Conservation (phyloP, 2,797 vertebrate genomes). For the Cyprinodon diabolis region DNA sequence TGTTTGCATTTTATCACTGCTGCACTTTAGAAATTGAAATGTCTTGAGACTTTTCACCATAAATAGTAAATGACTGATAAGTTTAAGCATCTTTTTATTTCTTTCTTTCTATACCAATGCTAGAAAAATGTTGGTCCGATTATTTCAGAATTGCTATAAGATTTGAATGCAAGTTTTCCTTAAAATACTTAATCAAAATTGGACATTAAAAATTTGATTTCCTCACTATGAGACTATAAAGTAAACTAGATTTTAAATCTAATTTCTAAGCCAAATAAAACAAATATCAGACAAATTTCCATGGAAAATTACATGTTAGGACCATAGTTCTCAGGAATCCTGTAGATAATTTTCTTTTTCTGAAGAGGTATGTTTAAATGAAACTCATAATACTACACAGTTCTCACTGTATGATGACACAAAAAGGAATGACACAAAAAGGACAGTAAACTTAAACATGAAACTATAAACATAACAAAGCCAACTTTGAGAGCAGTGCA, state of each 20-base stretch:
- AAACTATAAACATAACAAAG: conserved; percentile 34
- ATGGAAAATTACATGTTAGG: not conserved
- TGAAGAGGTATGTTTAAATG: not conserved
- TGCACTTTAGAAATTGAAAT: too few relatives aligned
- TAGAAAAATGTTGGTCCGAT: conserved; percentile 9
- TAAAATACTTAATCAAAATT: not conserved
- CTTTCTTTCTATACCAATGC: not conserved
- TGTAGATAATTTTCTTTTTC: conserved; percentile 4
- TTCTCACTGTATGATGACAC: conserved; percentile 1
- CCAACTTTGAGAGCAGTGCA: conserved; percentile 33
- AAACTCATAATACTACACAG: conserved; percentile 10
- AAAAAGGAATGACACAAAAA: conserved; percentile 14
- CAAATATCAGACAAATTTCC: not conserved
- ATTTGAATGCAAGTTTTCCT: not conserved
- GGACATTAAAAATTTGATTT: not conserved
- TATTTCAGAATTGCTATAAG: not conserved
- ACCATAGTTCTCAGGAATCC: not conserved
- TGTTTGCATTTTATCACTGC: too few relatives aligned
- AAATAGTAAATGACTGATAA: conserved; percentile 24
- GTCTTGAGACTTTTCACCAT: conserved; percentile 10
- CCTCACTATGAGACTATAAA: too few relatives aligned
- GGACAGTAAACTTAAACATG: conserved; percentile 9
- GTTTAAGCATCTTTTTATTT: not conserved
- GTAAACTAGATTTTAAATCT: too few relatives aligned
- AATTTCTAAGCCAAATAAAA: not conserved